phyloP scores from a whole-genome alignment of 2,113 vertebrate species.

The Trematomus loennbergii region DNA sequence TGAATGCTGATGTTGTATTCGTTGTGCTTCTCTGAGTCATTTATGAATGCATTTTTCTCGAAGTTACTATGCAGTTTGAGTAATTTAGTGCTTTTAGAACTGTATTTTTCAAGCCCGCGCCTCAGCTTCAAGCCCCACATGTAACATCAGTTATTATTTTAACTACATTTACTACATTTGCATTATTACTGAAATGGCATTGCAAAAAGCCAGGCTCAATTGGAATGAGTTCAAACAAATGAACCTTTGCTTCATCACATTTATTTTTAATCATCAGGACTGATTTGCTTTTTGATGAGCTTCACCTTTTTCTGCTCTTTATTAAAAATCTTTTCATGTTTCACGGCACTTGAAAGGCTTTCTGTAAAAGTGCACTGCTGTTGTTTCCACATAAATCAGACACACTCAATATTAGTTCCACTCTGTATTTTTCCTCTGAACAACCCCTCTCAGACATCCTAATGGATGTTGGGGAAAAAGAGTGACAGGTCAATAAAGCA shows the following conservation, averaged over 20 bases:
- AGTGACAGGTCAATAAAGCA: not conserved
- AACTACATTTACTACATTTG: too few relatives aligned
- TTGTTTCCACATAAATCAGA: conserved; percentile 3
- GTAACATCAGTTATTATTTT: not conserved
- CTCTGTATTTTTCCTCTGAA: not conserved
- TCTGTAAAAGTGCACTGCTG: not conserved
- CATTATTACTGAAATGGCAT: not conserved
- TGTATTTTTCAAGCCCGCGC: not conserved
- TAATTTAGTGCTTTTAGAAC: not conserved
- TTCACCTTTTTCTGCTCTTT: not conserved
- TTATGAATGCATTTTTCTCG: not conserved
- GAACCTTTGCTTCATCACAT: not conserved
- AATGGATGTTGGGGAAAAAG: not conserved
- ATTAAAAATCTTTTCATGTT: not conserved
- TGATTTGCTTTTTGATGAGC: not conserved
- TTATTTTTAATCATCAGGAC: not conserved
- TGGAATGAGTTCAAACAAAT: not conserved
- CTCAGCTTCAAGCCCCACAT: not conserved
- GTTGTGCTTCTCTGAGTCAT: too few relatives aligned
- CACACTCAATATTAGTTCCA: not conserved
- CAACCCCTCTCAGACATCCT: not conserved
- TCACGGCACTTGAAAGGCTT: not conserved
- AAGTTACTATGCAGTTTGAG: too few relatives aligned
- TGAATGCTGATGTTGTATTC: too few relatives aligned
- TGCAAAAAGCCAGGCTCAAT: too few relatives aligned